Percentiles rank a stretch among this genome's conserved stretches.
These are phyloP conservation scores for Pantherophis guttatus DNA, from an alignment of 2,113 vertebrate genomes.

Conservation along the genomic window DNA sequence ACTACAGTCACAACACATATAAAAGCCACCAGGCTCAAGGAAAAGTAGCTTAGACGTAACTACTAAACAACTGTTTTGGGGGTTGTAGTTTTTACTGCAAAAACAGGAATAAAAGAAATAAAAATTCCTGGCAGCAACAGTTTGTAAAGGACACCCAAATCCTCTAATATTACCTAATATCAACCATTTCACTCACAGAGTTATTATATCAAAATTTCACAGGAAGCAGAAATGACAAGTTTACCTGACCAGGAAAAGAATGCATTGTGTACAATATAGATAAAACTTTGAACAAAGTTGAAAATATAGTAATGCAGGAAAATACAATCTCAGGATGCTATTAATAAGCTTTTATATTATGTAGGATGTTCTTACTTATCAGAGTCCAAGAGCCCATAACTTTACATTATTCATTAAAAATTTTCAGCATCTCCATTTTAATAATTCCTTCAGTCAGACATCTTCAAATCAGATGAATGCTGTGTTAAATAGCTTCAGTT, in stretches of 20 bases:
- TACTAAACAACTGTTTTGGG: neutral
- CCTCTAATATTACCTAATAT: neutral
- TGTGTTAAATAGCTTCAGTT: neutral
- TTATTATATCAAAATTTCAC: neutral
- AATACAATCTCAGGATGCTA: neutral
- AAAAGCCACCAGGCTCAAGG: neutral
- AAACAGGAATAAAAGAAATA: neutral
- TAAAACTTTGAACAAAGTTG: neutral
- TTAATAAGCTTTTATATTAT: neutral
- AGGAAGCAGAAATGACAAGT: neutral
- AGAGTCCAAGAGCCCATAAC: neutral
- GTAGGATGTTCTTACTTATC: neutral
- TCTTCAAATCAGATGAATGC: neutral
- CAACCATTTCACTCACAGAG: neutral
- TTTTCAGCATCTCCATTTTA: neutral
- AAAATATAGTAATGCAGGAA: neutral
- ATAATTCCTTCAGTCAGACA: neutral
- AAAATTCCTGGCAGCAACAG: neutral
- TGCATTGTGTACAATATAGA: neutral
- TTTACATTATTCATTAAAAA: neutral
- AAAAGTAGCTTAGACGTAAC: neutral
- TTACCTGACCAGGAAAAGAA: neutral
- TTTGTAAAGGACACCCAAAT: neutral
- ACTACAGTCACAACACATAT: neutral
- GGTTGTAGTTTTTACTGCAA: neutral